Evolutionary conservation across 1,140 invertebrate genomes (phyloP), one percentile per base, ranked within the genome.

Genomic region (Cepaea nemoralis): DNA sequence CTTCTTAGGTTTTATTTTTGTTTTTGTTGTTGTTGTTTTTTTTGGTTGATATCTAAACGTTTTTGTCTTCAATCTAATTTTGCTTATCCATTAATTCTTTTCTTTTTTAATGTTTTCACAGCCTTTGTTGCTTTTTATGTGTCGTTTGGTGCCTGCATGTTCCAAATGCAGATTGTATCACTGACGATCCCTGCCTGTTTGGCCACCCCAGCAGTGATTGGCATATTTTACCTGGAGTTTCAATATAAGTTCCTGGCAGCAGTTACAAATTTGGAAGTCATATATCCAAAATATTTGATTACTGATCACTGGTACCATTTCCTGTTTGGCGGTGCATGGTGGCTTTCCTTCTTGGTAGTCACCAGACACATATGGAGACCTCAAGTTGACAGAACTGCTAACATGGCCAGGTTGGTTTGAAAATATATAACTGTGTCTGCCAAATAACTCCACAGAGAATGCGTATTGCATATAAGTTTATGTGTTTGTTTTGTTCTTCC

Each of bases 361-460:
- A 97, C 96, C 0, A 92, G 99, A 66, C 97, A 99, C 88, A 97
- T 99, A 71, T 99, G 97, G 97, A 97, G 95, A 6, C 97, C 98
- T 0, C 98, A 98, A 92, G 97, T 96, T 86, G 98, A 99, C 92
- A 95, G 98, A 93, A 93, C 99, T 76, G 97, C 98, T 0, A 95
- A 96, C 10, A 98, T 97, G 0, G 97, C 99, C 88, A 98, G 98
- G 91, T 92, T 83, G 85, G 83, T 59, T 37, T 31, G 2, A 6
- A n/a, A n/a, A n/a, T n/a, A n/a, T n/a, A n/a, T n/a, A n/a, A n/a
- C n/a, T n/a, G n/a, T n/a, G n/a, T n/a, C n/a, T n/a, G n/a, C n/a
- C n/a, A n/a, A n/a, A n/a, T n/a, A n/a, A n/a, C n/a, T n/a, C n/a
- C n/a, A n/a, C n/a, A n/a, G n/a, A n/a, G n/a, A n/a, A n/a, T n/a